These are phyloP conservation scores for Plectus sambesii DNA, from an alignment of 1,140 invertebrate genomes.

Conservation along the genomic window DNA sequence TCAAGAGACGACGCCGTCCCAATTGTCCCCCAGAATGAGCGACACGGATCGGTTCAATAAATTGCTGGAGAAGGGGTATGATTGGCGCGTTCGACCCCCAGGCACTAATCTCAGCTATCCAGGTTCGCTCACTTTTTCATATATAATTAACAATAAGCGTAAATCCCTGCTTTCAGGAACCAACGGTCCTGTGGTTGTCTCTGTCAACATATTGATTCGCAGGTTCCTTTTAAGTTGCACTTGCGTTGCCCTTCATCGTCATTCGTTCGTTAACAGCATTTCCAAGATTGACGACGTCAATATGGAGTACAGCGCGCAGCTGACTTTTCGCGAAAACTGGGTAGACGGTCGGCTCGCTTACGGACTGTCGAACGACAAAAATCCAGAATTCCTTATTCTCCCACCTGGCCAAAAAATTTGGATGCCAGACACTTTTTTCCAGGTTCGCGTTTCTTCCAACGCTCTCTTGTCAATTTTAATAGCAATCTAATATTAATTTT, in stretches of 20 bases:
- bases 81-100: conserved; percentile 42
- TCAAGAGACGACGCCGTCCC: too few relatives aligned
- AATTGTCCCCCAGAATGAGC: too few relatives aligned
- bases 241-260: background rate
- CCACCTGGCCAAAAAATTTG: conserved; percentile 44
- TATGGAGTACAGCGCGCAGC: conserved; percentile 62
- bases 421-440: conserved; percentile 45
- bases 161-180: conserved; percentile 24
- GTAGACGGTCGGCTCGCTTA: conserved; percentile 78
- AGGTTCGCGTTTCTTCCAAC: too few relatives aligned
- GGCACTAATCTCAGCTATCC: conserved; percentile 37
- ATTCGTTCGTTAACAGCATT: conserved; percentile 55
- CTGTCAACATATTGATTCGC: conserved; percentile 80
- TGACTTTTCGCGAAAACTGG: conserved; percentile 91
- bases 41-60: conserved; percentile 43
- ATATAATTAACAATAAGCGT: background rate
- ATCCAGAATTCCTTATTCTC: conserved; percentile 42
- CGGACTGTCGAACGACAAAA: conserved; percentile 45
- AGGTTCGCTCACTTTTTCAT: conserved; percentile 17
- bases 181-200: conserved; percentile 52
- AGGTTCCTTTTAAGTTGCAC: conserved; percentile 48
- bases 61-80: conserved; percentile 37
- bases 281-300: conserved; percentile 97
- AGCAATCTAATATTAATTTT: conserved; percentile 78
- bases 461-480: too few relatives aligned